Evolutionary conservation across 2,888 invertebrate species (phyloP).

Genomic region (Gymnosoma rotundatum): DNA sequence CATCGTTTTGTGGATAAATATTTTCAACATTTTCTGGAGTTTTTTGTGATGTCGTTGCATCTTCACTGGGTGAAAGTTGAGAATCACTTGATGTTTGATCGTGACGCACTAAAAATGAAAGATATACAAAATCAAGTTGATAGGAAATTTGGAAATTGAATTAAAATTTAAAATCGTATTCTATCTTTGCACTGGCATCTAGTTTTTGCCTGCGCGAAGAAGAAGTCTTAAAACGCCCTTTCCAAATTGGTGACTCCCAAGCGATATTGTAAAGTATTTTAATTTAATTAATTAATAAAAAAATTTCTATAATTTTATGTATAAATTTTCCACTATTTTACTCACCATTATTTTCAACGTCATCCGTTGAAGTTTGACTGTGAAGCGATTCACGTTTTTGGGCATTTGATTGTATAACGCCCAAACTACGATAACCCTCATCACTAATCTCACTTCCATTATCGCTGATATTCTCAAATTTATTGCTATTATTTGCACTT

Average conservation of each 20-base stretch:
- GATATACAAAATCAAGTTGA: too few species aligned
- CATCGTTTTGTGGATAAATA: slow-evolving; percentile 70
- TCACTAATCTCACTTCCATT: slow-evolving; percentile 93
- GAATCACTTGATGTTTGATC: slow-evolving; percentile 83
- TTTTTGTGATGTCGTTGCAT: slow-evolving; percentile 75
- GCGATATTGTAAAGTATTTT: too few species aligned
- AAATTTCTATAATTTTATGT: background rate
- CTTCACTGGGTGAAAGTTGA: slow-evolving; percentile 82
- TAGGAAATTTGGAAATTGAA: too few species aligned
- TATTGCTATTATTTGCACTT: slow-evolving; percentile 73
- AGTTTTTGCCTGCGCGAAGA: too few species aligned
- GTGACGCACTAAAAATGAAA: slow-evolving; percentile 84
- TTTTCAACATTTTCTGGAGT: slow-evolving; percentile 75
- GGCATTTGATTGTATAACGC: slow-evolving; percentile 85
- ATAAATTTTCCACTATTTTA: background rate
- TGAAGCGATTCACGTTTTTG: slow-evolving; percentile 87
- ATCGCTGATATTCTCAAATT: slow-evolving; percentile 87
- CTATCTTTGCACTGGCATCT: too few species aligned
- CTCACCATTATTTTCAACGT: slow-evolving; percentile 88
- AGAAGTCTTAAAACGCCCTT: too few species aligned
- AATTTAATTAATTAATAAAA: too few species aligned
- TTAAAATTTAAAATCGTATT: too few species aligned
- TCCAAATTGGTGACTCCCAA: too few species aligned
- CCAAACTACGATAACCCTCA: slow-evolving; percentile 92
- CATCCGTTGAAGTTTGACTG: slow-evolving; percentile 88